Base-by-base conservation (phyloP, 2,888 invertebrate species). In the Incurvaria masculella region DNA sequence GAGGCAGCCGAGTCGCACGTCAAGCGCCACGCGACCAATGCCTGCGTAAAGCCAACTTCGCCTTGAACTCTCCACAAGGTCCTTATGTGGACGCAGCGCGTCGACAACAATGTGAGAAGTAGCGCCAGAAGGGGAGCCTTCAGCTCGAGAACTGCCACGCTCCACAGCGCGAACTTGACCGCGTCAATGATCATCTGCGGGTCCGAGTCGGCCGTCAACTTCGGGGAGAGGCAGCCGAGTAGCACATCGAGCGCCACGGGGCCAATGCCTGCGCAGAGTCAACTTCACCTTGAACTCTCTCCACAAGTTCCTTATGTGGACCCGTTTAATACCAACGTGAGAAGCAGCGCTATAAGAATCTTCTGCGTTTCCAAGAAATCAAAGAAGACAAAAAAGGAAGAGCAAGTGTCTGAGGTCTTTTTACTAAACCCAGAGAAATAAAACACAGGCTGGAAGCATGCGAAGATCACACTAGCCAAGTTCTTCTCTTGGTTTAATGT, bases 241-340 rank as follows among this genome's bases (percentile, higher is more conserved):
- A 94, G 80, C 0, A 87, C 87, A 63, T 95, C 94, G 44, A 96
- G 79, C 0, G 94, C 92, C 2, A 94, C 92, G 44, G 89, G 83
- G 1, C 93, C 94, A 40, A 95, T 91, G 63, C 93, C 91, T 91
- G 64, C n/a, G n/a, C n/a, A n/a, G n/a, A n/a, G n/a, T n/a, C n/a
- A n/a, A n/a, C n/a, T n/a, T n/a, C n/a, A n/a, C n/a, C n/a, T n/a
- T n/a, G n/a, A n/a, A n/a, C n/a, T n/a, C n/a, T n/a, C n/a, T n/a
- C n/a, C n/a, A n/a, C n/a, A n/a, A n/a, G n/a, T n/a, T n/a, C n/a
- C n/a, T n/a, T n/a, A n/a, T n/a, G n/a, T n/a, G n/a, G n/a, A n/a
- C n/a, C n/a, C n/a, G n/a, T n/a, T n/a, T n/a, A n/a, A n/a, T n/a
- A n/a, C n/a, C n/a, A n/a, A n/a, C n/a, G n/a, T n/a, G n/a, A n/a